Conservation (phyloP, 2,888 invertebrate species). For the Andrena fulva region DNA sequence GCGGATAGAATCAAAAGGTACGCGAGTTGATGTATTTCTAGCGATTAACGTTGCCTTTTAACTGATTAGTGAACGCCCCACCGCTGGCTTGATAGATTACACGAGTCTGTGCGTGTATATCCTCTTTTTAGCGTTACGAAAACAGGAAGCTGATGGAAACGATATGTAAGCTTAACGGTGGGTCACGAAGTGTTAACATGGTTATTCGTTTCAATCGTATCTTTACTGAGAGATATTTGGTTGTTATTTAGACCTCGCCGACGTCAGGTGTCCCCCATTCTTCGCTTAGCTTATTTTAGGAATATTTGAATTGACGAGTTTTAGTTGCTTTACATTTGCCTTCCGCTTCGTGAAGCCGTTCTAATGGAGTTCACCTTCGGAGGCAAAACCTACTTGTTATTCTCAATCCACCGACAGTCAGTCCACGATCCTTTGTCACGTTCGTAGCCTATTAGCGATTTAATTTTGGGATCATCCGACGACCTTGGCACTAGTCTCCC, state of each 20-base stretch:
- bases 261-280: no score
- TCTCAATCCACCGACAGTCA: neutral
- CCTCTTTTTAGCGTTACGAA: slow-evolving; percentile 14
- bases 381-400: neutral
- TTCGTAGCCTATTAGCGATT: neutral
- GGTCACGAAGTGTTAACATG: neutral
- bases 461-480: slow-evolving; percentile 1
- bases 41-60: slow-evolving; percentile 31
- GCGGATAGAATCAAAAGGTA: slow-evolving; percentile 50
- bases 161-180: neutral
- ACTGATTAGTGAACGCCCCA: slow-evolving; percentile 14
- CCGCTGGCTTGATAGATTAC: slow-evolving; percentile 14
- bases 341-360: neutral
- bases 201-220: no score
- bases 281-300: no score
- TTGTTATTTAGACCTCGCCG: no score
- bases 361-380: neutral
- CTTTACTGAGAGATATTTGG: no score
- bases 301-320: no score
- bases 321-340: neutral
- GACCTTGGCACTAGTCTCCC: slow-evolving; percentile 7
- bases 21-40: slow-evolving; percentile 52
- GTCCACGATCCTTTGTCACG: neutral
- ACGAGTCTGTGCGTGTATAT: neutral
- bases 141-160: slow-evolving; percentile 13